Evolutionary conservation across 2,113 vertebrate species (phyloP).

Genomic region (Alaudala cheleensis): DNA sequence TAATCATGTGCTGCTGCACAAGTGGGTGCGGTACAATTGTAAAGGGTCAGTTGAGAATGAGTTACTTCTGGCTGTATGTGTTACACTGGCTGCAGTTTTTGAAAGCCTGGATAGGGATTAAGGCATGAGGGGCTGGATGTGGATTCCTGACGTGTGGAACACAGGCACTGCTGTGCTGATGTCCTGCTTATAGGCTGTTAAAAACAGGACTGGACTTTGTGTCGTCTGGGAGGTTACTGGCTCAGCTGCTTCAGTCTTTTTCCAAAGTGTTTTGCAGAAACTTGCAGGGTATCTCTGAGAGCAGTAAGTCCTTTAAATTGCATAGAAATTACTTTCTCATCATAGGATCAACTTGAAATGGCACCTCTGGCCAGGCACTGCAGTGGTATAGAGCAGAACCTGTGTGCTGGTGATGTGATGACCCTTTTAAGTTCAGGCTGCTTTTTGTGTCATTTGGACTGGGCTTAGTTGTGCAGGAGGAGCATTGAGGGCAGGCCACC

Average conservation of each 20-base stretch:
- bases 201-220: background rate
- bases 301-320: background rate
- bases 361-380: background rate
- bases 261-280: background rate
- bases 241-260: background rate
- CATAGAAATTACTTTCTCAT: background rate
- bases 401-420: accelerated
- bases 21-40: no score
- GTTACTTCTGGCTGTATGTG: accelerated
- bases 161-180: background rate
- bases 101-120: background rate
- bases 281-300: background rate
- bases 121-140: background rate
- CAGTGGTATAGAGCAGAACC: background rate
- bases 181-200: accelerated
- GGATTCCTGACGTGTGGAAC: accelerated
- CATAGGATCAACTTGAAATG: background rate
- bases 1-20: accelerated
- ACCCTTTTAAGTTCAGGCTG: background rate
- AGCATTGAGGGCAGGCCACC: background rate
- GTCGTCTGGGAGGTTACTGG: background rate
- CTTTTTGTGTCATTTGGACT: background rate
- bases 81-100: background rate
- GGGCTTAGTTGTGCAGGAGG: background rate
- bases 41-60: background rate